Evolutionary conservation across 2,113 vertebrate species (phyloP), one percentile per base, ranked within the genome.

Genomic region (Synchiropus splendidus): DNA sequence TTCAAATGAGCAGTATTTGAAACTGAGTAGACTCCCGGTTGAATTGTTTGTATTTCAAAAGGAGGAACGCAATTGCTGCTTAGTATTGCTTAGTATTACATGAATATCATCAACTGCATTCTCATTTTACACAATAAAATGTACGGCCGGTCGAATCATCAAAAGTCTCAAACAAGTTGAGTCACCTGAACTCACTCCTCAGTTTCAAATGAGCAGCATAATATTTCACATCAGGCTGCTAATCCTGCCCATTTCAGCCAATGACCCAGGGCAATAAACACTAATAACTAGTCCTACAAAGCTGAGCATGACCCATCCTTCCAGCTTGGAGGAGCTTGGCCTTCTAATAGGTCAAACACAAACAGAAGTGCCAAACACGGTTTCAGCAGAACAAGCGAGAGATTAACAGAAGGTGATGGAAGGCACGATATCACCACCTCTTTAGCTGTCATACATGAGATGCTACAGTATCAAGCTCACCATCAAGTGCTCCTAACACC

Each of bases 401-500:
- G 12, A 36, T 56, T 13, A 71, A 74, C 50, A 50, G 64, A 60
- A 68, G 56, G 50, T 54, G 61, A 65, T 61, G 51, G 50, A 37
- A 68, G 58, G 30, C 60, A 5, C 44, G 44, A 78, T 61, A 57
- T 48, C 18, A 47, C 42, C 56, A 56, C 51, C 64, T 75, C 48
- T 67, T 67, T 67, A 69, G 42, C 46, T 31, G 33, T 49, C 50
- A 61, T 54, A 27, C 42, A 18, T 57, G 54, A 61, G 51, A 62
- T 15, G 36, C 37, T 58, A 58, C 17, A 51, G 30, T 75, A 75
- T 75, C 70, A 54, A 39, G 48, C 55, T 68, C 39, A 39, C 58
- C 59, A 82, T 79, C 77, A 61, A 67, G 48, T 64, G 54, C 75
- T 79, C 74, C 68, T 74, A 61, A 70, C 52, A 73, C 64, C 59